A percentile compares a stretch with the other conserved stretches of the same genome.
These are phyloP conservation scores for Mythimna albipuncta DNA, from an alignment of 2,888 invertebrate species.

Conservation along the genomic window DNA sequence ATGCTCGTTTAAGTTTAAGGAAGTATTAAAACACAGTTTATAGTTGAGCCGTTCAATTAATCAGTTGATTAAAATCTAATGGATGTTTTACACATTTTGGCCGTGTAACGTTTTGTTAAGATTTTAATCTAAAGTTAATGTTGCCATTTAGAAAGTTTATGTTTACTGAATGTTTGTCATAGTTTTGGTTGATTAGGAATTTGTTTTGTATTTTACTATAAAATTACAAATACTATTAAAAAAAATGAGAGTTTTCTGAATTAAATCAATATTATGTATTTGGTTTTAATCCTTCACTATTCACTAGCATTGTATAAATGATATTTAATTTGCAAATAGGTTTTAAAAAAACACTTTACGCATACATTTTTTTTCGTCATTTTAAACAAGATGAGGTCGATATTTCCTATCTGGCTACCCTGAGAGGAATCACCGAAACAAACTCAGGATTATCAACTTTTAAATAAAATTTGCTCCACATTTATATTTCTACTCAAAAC, in stretches of 20 bases:
- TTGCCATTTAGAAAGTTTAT: constrained; percentile 41
- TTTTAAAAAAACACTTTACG: too few relatives aligned
- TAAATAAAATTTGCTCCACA: not conserved
- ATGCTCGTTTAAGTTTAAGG: constrained; percentile 36
- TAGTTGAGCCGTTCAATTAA: constrained; percentile 34
- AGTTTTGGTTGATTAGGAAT: constrained; percentile 21
- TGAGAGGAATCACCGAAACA: too few relatives aligned
- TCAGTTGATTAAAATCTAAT: constrained; percentile 48
- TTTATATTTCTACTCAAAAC: constrained; percentile 1
- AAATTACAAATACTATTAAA: constrained; percentile 11
- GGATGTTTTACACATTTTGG: constrained; percentile 47
- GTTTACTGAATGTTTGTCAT: constrained; percentile 29
- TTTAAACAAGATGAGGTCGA: too few relatives aligned
- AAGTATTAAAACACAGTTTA: constrained; percentile 52
- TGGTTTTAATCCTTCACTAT: not conserved
- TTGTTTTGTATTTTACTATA: constrained; percentile 3
- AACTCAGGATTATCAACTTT: not conserved
- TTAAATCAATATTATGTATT: not conserved
- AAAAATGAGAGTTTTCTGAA: constrained; percentile 1
- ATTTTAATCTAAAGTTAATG: constrained; percentile 42
- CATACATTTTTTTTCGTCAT: too few relatives aligned
- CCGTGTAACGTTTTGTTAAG: constrained; percentile 42
- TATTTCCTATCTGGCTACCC: too few relatives aligned
- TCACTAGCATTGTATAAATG: too few relatives aligned
- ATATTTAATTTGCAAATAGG: too few relatives aligned